Conservation (phyloP, 2,797 vertebrate species). For the Crenichthys baileyi region DNA sequence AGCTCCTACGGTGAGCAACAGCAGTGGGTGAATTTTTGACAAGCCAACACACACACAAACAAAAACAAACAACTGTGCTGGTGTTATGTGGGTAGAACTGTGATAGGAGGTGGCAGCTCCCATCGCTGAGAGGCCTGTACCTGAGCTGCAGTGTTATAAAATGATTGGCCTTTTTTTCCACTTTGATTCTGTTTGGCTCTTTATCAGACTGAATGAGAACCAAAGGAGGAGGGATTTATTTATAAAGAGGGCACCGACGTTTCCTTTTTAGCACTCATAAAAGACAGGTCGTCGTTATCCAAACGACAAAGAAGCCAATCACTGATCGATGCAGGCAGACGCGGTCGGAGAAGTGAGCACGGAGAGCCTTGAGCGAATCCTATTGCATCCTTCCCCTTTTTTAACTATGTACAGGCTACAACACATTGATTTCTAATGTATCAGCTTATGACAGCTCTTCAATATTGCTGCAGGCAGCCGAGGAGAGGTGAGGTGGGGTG, state of each 20-base stretch:
- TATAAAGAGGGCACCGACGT: not conserved
- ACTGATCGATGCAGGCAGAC: conserved; percentile 48
- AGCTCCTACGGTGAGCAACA: not conserved
- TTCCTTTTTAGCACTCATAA: conserved; percentile 44
- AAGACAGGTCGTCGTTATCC: conserved; percentile 46
- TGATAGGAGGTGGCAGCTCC: conserved; percentile 25
- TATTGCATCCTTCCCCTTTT: conserved; percentile 58
- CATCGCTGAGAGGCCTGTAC: conserved; percentile 14
- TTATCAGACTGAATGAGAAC: conserved; percentile 27
- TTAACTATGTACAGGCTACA: conserved; percentile 69
- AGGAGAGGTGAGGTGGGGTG: conserved; percentile 21
- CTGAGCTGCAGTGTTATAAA: conserved; percentile 35
- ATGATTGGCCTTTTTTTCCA: conserved; percentile 27
- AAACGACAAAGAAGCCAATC: conserved; percentile 50
- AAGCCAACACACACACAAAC: conserved; percentile 27
- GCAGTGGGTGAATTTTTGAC: conserved; percentile 49
- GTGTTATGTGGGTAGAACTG: conserved; percentile 38
- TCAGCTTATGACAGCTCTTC: conserved; percentile 77
- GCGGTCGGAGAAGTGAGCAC: not conserved
- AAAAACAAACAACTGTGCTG: conserved; percentile 18
- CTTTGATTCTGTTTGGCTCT: not conserved
- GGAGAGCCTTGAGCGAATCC: conserved; percentile 44
- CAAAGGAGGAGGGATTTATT: not conserved
- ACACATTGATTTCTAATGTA: conserved; percentile 75
- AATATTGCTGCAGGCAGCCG: conserved; percentile 64